Conservation (phyloP, 2,888 invertebrate genomes). For the Onthophagus sagittarius region DNA sequence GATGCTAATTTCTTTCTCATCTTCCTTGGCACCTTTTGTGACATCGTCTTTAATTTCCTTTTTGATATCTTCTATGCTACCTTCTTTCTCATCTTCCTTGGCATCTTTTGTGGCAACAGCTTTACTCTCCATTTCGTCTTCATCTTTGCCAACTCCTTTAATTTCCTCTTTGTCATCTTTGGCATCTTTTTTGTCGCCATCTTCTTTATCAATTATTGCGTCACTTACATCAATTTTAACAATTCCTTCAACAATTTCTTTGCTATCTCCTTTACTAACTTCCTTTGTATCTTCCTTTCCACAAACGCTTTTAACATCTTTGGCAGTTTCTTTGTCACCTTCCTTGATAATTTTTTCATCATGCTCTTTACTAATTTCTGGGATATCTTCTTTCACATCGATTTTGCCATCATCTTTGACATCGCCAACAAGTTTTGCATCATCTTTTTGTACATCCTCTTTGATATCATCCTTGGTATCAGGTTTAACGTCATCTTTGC, state of each 20-base stretch:
- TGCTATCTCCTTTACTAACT: slow-evolving; percentile 29
- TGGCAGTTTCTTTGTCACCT: slow-evolving; percentile 16
- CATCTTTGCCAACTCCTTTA: no score
- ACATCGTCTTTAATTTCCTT: slow-evolving; percentile 15
- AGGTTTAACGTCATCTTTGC: slow-evolving; percentile 20
- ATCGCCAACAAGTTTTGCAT: slow-evolving; percentile 26
- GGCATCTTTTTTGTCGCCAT: slow-evolving; percentile 41
- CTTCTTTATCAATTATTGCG: slow-evolving; percentile 34
- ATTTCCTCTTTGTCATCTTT: no score
- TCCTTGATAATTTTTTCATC: slow-evolving; percentile 15
- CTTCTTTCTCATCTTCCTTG: slow-evolving; percentile 14
- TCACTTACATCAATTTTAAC: slow-evolving; percentile 19
- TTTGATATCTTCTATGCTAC: slow-evolving; percentile 37
- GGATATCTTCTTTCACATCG: slow-evolving; percentile 7
- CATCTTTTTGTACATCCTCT: slow-evolving; percentile 27
- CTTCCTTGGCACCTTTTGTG: slow-evolving; percentile 15
- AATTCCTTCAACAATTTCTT: slow-evolving; percentile 22
- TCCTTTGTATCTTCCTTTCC: slow-evolving; percentile 27
- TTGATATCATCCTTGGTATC: not conserved
- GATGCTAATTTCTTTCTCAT: slow-evolving; percentile 1
- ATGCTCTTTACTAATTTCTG: slow-evolving; percentile 15
- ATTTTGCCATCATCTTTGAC: slow-evolving; percentile 11
- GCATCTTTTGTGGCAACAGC: not conserved
- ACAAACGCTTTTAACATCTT: slow-evolving; percentile 14
- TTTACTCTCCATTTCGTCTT: no score